Base-by-base conservation (phyloP, 1,140 invertebrate genomes). In the Portunus trituberculatus region DNA sequence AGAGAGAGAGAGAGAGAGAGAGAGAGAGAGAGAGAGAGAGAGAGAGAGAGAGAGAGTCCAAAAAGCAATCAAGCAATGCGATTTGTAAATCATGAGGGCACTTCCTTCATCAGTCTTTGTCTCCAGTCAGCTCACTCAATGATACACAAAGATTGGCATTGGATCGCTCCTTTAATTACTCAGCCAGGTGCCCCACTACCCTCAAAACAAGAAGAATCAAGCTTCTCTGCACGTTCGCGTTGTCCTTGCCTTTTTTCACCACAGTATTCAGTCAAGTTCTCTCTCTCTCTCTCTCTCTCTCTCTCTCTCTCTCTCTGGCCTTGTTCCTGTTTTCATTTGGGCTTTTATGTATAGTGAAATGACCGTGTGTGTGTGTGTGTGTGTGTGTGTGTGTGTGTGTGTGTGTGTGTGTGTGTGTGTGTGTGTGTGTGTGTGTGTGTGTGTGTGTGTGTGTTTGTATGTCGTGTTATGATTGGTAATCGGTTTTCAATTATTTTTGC, bases 351-450 rank as follows among this genome's bases (percentile, higher is more conserved):
- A 59, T 59, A 14, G 52, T 10, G 52, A 39, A 39, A 39, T 39
- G 39, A 39, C n/a, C 3, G 59, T 76, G 59, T 76, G 59, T 76
- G 20, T 76, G 20, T 76, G 67, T 76, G 67, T 76, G 67, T 76
- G 67, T 76, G 67, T 76, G 67, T 76, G 67, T 76, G 67, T 76
- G 67, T 76, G 67, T 76, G 67, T 76, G 67, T 76, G 67, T 76
- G 67, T 76, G 67, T 76, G 67, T 76, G 67, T 76, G 67, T 76
- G 67, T 76, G 67, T 76, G 25, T 76, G 67, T 76, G 67, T 76
- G 16, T 76, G 67, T n/a, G 6, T n/a, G 67, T n/a, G 20, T n/a
- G 67, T 76, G 20, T 76, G n/a, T 76, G 67, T 76, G 12, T 76
- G 12, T 20, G 12, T 76, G 4, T n/a, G 20, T 76, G 12, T 76